Conservation (phyloP, 2,797 vertebrate genomes). For the Eleutherodactylus coqui region DNA sequence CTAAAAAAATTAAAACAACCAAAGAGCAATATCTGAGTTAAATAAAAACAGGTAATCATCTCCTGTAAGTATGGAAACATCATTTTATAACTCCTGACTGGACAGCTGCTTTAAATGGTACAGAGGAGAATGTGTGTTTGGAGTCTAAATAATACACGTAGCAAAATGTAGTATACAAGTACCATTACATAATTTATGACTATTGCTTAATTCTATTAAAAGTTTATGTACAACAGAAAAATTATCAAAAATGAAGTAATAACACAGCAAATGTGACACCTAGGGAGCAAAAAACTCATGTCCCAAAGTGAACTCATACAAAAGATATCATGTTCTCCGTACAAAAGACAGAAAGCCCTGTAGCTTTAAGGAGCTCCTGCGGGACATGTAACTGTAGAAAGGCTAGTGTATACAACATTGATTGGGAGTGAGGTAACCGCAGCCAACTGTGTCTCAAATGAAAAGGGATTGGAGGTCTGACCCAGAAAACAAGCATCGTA, state of each 20-base stretch:
- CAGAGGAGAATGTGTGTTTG: not conserved
- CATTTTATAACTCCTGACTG: too few relatives aligned
- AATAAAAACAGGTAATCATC: too few relatives aligned
- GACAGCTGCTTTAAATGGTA: not conserved
- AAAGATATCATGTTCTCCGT: constrained; percentile 34
- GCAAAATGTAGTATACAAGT: not conserved
- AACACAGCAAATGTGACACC: not conserved
- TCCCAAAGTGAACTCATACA: constrained; percentile 50
- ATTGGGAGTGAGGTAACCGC: constrained; percentile 85
- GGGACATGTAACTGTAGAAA: constrained; percentile 74
- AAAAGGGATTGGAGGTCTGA: constrained; percentile 81
- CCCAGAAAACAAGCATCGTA: constrained; percentile 82
- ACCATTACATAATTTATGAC: not conserved
- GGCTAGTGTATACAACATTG: constrained; percentile 76
- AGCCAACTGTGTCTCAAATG: constrained; percentile 81
- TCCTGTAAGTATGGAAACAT: too few relatives aligned
- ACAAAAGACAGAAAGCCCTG: constrained; percentile 51
- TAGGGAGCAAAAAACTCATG: constrained; percentile 3
- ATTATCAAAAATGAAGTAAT: not conserved
- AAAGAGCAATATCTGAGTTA: too few relatives aligned
- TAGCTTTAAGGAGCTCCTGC: constrained; percentile 73
- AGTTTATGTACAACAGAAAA: not conserved
- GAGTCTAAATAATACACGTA: not conserved
- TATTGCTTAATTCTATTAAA: not conserved
- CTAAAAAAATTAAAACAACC: too few relatives aligned